These are phyloP conservation scores for Tachina lurida DNA, from an alignment of 2,888 invertebrate species.

Conservation along the genomic window DNA sequence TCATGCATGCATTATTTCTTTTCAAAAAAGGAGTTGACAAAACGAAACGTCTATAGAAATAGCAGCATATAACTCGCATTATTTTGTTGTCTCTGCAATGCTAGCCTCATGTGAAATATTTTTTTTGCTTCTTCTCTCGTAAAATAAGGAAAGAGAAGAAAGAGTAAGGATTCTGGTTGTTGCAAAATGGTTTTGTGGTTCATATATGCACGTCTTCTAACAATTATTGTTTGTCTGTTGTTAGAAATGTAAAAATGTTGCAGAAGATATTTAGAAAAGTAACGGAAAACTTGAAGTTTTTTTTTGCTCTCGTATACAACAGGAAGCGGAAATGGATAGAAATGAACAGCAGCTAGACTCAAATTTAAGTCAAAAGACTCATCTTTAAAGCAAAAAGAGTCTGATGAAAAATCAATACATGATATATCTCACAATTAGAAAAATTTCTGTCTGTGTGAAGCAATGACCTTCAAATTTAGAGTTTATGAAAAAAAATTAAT, in stretches of 20 bases:
- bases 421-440: neutral
- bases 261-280: conserved; percentile 60
- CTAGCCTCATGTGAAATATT: neutral
- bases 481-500: conserved; percentile 21
- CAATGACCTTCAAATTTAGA: conserved; percentile 62
- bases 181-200: conserved; percentile 49
- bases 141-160: conserved; percentile 11
- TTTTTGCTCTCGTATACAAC: conserved; percentile 14
- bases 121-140: conserved; percentile 1
- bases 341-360: conserved; percentile 51
- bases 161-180: conserved; percentile 22
- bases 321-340: conserved; percentile 65
- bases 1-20: conserved; percentile 52
- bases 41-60: conserved; percentile 36
- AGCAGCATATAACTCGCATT: neutral
- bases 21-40: conserved; percentile 45
- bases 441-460: neutral
- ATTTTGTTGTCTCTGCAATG: conserved; percentile 41
- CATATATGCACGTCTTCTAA: conserved; percentile 37
- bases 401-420: conserved; percentile 44
- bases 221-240: conserved; percentile 46
- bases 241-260: conserved; percentile 12
- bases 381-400: conserved; percentile 19
- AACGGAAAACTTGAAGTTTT: conserved; percentile 66
- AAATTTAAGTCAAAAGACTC: conserved; percentile 28